phyloP scores from a whole-genome alignment of 2,113 vertebrate genomes.

The Daphoenositta chrysoptera region DNA sequence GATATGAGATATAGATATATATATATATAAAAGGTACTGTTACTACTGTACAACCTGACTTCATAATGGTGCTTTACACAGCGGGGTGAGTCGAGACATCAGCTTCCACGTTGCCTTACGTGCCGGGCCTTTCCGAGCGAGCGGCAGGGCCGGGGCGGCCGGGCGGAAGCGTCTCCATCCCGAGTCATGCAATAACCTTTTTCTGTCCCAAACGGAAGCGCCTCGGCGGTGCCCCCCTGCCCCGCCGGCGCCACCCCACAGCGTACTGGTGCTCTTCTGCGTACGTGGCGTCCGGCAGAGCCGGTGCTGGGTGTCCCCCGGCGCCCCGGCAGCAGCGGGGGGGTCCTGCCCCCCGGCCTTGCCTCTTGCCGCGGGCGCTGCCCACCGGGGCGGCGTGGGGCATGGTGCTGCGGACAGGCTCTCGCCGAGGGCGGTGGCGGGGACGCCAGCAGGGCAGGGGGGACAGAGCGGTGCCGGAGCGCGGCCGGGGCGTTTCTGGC shows the following conservation, averaged over 20 bases:
- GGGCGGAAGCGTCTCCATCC: slow-evolving; percentile 56
- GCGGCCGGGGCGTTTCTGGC: neutral
- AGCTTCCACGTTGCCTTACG: slow-evolving; percentile 84
- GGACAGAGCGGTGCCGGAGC: neutral
- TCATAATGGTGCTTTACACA: slow-evolving; percentile 92
- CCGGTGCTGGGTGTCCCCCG: neutral
- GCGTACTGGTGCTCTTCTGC: slow-evolving; percentile 46
- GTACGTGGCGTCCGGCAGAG: neutral
- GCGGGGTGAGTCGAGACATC: slow-evolving; percentile 86
- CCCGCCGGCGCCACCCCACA: neutral
- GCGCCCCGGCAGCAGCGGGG: neutral
- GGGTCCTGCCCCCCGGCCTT: neutral
- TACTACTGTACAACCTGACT: slow-evolving; percentile 97
- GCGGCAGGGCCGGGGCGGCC: slow-evolving; percentile 47
- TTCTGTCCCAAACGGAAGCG: slow-evolving; percentile 49
- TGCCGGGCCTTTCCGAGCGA: slow-evolving; percentile 62
- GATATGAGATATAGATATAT: slow-evolving; percentile 73
- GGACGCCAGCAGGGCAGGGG: neutral
- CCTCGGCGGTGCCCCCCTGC: slow-evolving; percentile 22
- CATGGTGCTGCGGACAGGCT: neutral
- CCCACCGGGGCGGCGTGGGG: neutral
- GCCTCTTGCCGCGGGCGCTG: neutral
- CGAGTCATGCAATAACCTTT: slow-evolving; percentile 73
- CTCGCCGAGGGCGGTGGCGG: neutral
- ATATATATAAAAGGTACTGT: slow-evolving; percentile 86